These are phyloP conservation scores for Pan troglodytes DNA, from an alignment of 2,113 vertebrate species.

Conservation along the genomic window NHGRI_mPanTro3-v2.1_pri NC_072411.2:75606001-75606500, in stretches of 20 bases:
- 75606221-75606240: not conserved
- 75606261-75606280: not conserved
- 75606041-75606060: not conserved
- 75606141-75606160: not conserved
- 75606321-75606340: not conserved
- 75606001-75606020: conserved; percentile 19
- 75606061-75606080: not conserved
- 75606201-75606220: not conserved
- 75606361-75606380: not conserved
- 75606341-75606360: not conserved
- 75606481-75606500: not conserved
- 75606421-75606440: not conserved
- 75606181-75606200: not conserved
- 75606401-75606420: not conserved
- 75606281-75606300: not conserved
- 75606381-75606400: not conserved
- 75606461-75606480: not conserved
- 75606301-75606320: not conserved
- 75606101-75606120: not conserved
- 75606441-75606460: not conserved
- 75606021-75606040: not conserved
- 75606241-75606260: not conserved
- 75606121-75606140: not conserved
- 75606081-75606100: not conserved
- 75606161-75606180: not conserved